Evolutionary conservation across 2,113 vertebrate genomes (phyloP), one percentile per base, ranked within the genome.

Genomic region (Mastomys natalensis): DNA sequence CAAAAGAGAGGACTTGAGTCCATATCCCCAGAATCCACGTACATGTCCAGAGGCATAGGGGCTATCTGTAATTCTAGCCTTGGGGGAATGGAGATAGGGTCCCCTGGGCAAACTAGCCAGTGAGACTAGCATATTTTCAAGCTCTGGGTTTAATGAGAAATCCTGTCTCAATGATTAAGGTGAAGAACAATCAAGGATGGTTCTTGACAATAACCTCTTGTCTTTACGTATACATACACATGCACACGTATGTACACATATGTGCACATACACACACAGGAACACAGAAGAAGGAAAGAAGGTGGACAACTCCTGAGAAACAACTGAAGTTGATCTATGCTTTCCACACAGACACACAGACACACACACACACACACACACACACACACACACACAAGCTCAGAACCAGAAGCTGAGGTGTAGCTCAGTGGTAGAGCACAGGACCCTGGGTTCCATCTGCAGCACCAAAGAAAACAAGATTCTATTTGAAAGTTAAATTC

Each of bases 381-480:
- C 11, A 13, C 22, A 76, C 29, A 34, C 31, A 34, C 29, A 34
- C 48, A 82, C 55, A 43, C 58, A 84, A 6, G 31, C 8, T 66
- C 84, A 68, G 84, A 24, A 48, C 4, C 29, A 48, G 62, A 66
- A 51, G 31, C 45, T 53, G 34, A 51, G 55, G 43, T 51, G 15
- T 13, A 70, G 85, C 53, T 21, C 22, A 43, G 48, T 74, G 51
- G 8, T 43, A 58, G n/a, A 43, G 51, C 7, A 40, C 51, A 43
- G 19, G 70, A 45, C 5, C 8, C 37, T 40, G 48, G 68, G 7
- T 9, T 73, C 68, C 22, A 58, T 55, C 37, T 22, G n/a, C 24
- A 88, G 86, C 64, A 87, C 64, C 21, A 53, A 53, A 73, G 29
- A 31, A 88, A 55, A 74, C 72, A 89, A 93, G 64, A 93, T 60